A percentile compares a stretch with the other conserved stretches of the same genome.
phyloP scores from a whole-genome alignment of 2,888 invertebrate species.

The Anthophora plumipes region DNA sequence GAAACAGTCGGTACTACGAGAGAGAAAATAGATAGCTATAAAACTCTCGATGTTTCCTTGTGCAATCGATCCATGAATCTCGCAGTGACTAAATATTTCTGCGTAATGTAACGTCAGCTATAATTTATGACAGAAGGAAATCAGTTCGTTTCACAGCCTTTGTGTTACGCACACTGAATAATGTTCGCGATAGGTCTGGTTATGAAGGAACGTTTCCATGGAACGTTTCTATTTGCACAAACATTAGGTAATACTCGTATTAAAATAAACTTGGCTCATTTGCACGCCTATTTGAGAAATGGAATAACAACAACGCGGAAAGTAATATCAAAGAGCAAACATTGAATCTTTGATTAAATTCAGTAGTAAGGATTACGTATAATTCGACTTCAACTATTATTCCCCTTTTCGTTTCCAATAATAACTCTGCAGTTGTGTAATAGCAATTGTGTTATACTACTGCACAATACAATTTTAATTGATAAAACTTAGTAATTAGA shows the following conservation, averaged over 20 bases:
- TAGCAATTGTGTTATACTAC: too few species aligned
- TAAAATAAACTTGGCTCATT: conserved; percentile 25
- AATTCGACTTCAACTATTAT: background rate
- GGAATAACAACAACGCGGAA: background rate
- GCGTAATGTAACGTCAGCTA: conserved; percentile 16
- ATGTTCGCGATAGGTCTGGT: conserved; percentile 8
- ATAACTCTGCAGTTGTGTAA: too few species aligned
- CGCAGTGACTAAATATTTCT: conserved; percentile 30
- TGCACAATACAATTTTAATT: too few species aligned
- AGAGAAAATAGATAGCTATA: background rate
- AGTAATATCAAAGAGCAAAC: background rate
- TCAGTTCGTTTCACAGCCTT: conserved; percentile 16
- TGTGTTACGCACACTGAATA: conserved; percentile 11
- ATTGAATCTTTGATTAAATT: background rate
- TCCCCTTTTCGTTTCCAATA: background rate
- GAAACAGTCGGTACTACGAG: background rate
- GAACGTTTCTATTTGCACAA: conserved; percentile 16
- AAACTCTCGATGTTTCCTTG: background rate
- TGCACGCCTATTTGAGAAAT: background rate
- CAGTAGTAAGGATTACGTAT: too few species aligned
- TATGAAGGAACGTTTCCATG: conserved; percentile 14
- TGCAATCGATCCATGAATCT: conserved; percentile 19
- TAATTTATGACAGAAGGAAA: conserved; percentile 35
- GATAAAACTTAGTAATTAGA: too few species aligned
- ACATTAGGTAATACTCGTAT: conserved; percentile 16